Percentiles rank a stretch among this genome's conserved stretches.
phyloP scores from a whole-genome alignment of 2,797 vertebrate genomes.

The Danio choprae region DNA sequence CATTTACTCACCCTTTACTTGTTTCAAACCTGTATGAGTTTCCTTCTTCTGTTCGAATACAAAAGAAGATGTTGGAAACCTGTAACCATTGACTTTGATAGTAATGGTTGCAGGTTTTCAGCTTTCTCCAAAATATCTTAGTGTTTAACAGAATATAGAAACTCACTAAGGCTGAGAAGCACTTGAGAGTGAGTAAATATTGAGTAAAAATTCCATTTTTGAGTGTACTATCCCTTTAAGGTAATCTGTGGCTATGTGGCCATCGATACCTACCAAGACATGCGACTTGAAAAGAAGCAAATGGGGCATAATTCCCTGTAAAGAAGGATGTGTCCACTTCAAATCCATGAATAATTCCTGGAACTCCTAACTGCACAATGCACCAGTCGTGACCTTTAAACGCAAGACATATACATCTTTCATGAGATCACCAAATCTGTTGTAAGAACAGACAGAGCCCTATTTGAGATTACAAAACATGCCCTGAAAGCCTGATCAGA shows the following conservation, averaged over 20 bases:
- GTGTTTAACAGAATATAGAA: too few relatives aligned
- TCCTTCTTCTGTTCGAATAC: too few relatives aligned
- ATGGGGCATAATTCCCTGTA: constrained; percentile 77
- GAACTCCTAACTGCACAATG: constrained; percentile 76
- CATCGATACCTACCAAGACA: constrained; percentile 68
- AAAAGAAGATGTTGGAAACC: too few relatives aligned
- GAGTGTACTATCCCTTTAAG: background rate
- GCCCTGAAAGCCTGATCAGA: constrained; percentile 43
- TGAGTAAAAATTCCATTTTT: too few relatives aligned
- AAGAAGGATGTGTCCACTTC: constrained; percentile 84
- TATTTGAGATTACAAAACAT: constrained; percentile 41
- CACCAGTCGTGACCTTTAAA: constrained; percentile 80
- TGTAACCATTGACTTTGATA: too few relatives aligned
- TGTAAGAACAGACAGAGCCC: constrained; percentile 24
- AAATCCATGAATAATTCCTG: constrained; percentile 73
- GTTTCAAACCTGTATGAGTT: too few relatives aligned
- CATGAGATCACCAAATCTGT: constrained; percentile 46
- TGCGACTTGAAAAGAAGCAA: constrained; percentile 76
- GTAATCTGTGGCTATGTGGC: background rate
- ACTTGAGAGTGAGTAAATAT: too few relatives aligned
- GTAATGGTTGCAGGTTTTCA: too few relatives aligned
- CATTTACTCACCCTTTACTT: too few relatives aligned
- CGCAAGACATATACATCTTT: constrained; percentile 43
- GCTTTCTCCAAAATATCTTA: too few relatives aligned
- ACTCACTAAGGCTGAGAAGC: too few relatives aligned